A percentile compares a stretch with the other conserved stretches of the same genome.
Evolutionary conservation across 2,797 vertebrate species (phyloP).

Genomic region (Ciconia nigra): DNA sequence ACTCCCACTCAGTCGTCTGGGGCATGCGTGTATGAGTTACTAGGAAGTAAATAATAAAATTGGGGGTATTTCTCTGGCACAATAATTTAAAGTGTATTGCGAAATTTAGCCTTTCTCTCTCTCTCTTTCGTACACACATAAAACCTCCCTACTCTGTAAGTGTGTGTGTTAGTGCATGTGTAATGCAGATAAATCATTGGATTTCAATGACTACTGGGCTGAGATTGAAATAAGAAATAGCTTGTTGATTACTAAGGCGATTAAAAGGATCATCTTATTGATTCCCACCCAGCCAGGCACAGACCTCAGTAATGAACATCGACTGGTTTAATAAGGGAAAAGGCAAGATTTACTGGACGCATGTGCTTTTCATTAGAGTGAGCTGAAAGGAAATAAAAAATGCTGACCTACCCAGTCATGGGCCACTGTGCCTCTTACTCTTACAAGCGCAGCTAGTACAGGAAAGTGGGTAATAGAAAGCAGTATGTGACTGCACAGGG

Average conservation of each 20-base stretch:
- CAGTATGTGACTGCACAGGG: constrained; percentile 33
- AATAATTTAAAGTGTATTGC: background rate
- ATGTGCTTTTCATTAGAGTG: constrained; percentile 86
- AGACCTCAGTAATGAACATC: constrained; percentile 76
- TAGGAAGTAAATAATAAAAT: constrained; percentile 14
- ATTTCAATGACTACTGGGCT: constrained; percentile 45
- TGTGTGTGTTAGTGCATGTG: background rate
- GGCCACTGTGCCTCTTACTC: constrained; percentile 71
- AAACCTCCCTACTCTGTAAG: background rate
- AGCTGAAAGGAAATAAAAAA: constrained; percentile 82
- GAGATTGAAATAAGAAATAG: constrained; percentile 72
- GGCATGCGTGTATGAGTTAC: background rate
- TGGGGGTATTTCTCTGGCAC: background rate
- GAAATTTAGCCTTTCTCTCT: constrained; percentile 9
- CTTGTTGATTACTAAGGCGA: constrained; percentile 76
- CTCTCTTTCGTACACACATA: background rate
- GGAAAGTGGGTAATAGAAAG: constrained; percentile 62
- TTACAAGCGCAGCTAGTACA: constrained; percentile 48
- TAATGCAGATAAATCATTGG: constrained; percentile 57
- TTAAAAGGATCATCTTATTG: constrained; percentile 77
- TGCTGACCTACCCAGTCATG: constrained; percentile 78
- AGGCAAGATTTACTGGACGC: constrained; percentile 76
- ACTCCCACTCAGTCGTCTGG: background rate
- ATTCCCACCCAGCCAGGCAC: constrained; percentile 73
- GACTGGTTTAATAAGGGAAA: constrained; percentile 77